Base-by-base conservation (phyloP, 2,888 invertebrate species). In the Diaprepes abbreviatus region DNA sequence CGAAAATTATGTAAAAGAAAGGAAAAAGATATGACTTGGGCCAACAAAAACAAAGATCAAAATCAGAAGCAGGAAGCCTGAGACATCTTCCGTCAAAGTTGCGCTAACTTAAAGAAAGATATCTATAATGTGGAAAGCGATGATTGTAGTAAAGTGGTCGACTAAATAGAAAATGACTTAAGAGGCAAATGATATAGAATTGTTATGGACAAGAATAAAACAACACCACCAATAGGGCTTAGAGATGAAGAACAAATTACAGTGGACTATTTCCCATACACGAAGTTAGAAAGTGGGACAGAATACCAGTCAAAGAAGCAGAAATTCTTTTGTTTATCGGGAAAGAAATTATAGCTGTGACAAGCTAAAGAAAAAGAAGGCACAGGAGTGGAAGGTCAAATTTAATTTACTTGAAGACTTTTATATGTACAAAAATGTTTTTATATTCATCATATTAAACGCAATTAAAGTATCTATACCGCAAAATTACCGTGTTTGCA, bases 121-220 rank as follows among this genome's bases (percentile, higher is more conserved):
- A 45, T 45, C 2, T 10, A 7, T 5, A 19, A 45, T 2, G 48
- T 10, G 2, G 1, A 62, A 38, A 66, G 21, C 28, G 12, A 17
- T 4, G 17, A 45, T 10, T 67, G 59, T 54, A 59, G 48, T 10
- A 48, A 65, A n/a, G 12, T 72, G 6, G 21, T 64, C 40, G 38
- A 66, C 0, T 69, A 70, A 9, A 38, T 72, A 4, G 73, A 71
- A n/a, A 17, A 48, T 2, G 71, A 73, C 24, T 35, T 64, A 0
- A 74, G 71, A 55, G 70, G 60, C 9, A 54, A 65, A 4, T 70
- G 66, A 16, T 75, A 73, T 43, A 73, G 60, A 65, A 54, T 74
- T 14, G 63, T 70, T 2, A 65, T 21, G 35, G 65, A 48, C 5
- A 21, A 48, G 12, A 9, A 17, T 35, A 66, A 58, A 43, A 7